Conservation (phyloP, 2,113 vertebrate genomes). For the Gymnarchus niloticus region DNA sequence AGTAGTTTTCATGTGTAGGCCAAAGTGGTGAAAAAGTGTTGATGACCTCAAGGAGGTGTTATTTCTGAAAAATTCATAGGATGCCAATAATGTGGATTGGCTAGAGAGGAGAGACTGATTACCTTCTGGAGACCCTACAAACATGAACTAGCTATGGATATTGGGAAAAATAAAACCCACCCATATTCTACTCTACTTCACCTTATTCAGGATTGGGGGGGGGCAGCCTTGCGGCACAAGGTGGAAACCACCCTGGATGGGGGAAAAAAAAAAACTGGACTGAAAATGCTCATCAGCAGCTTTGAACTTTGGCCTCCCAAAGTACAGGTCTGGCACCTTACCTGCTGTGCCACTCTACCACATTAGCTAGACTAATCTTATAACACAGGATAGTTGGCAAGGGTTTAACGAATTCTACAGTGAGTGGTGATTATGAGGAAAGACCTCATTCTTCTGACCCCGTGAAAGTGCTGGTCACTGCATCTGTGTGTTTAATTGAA, state of each 20-base stretch:
- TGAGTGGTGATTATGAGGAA: not conserved
- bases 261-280: no score
- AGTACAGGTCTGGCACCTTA: no score
- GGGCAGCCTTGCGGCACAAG: no score
- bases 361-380: not conserved
- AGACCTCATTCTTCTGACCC: no score
- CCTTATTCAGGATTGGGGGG: no score
- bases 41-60: not conserved
- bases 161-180: not conserved
- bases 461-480: no score
- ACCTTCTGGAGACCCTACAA: not conserved
- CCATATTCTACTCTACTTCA: no score
- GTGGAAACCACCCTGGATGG: not conserved
- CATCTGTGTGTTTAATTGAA: not conserved
- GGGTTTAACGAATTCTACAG: not conserved
- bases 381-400: not conserved
- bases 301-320: no score
- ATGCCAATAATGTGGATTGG: not conserved
- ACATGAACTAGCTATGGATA: not conserved
- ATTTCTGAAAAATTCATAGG: not conserved
- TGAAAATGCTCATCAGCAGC: no score
- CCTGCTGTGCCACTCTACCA: no score
- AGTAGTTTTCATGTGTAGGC: not conserved
- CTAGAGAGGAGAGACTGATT: not conserved
- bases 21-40: not conserved